These are phyloP conservation scores for Chloroceryle aenea DNA, from an alignment of 2,113 vertebrate genomes.

Conservation along the genomic window DNA sequence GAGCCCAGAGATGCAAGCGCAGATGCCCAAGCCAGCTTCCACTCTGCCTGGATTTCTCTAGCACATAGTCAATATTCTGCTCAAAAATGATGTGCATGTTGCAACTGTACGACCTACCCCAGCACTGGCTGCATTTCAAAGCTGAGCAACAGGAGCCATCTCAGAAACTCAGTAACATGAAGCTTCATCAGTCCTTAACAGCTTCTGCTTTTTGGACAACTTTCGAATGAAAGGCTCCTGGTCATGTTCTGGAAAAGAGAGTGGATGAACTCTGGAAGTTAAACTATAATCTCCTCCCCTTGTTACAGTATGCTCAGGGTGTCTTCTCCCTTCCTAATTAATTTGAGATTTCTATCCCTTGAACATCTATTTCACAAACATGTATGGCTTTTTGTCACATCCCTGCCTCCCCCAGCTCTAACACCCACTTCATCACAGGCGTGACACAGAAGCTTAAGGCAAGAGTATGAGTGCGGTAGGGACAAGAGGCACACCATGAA, in stretches of 20 bases:
- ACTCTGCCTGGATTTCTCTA: slow-evolving; percentile 54
- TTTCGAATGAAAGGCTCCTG: background rate
- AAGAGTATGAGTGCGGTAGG: background rate
- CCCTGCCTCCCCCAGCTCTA: slow-evolving; percentile 12
- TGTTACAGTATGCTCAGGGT: background rate
- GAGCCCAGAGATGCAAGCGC: slow-evolving; percentile 38
- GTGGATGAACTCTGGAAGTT: background rate
- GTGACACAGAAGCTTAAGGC: slow-evolving; percentile 32
- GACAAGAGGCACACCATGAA: background rate
- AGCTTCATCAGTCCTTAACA: slow-evolving; percentile 13
- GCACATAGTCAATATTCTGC: background rate
- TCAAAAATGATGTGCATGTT: slow-evolving; percentile 33
- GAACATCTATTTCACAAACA: slow-evolving; percentile 11
- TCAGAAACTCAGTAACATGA: background rate
- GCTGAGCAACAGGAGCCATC: slow-evolving; percentile 26
- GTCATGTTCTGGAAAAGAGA: background rate
- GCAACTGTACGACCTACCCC: slow-evolving; percentile 61
- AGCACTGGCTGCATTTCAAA: slow-evolving; percentile 53
- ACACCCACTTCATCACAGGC: slow-evolving; percentile 13
- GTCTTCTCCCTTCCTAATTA: background rate
- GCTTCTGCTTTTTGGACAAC: background rate
- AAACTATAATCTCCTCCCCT: background rate
- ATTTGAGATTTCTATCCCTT: background rate
- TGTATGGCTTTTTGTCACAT: slow-evolving; percentile 8
- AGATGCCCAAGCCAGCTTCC: slow-evolving; percentile 55